phyloP scores from a whole-genome alignment of 2,113 vertebrate species.

The Entelurus aequoreus region DNA sequence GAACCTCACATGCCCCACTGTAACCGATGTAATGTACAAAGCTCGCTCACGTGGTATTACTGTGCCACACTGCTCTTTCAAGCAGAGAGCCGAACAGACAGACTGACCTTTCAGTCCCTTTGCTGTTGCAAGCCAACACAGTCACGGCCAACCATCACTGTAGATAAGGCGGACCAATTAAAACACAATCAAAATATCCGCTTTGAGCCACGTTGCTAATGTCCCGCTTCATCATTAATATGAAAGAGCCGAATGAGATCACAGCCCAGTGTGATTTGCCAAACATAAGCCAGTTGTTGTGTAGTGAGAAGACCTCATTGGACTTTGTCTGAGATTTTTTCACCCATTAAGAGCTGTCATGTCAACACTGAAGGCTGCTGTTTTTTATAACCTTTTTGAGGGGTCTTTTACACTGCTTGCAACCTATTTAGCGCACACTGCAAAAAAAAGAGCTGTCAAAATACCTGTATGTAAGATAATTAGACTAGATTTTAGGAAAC shows the following conservation, averaged over 20 bases:
- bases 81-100: constrained; percentile 59
- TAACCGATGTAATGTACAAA: constrained; percentile 15
- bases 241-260: constrained; percentile 11
- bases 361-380: background rate
- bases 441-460: too few relatives aligned
- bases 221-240: constrained; percentile 22
- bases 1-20: constrained; percentile 17
- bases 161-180: constrained; percentile 35
- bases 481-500: too few relatives aligned
- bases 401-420: background rate
- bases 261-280: background rate
- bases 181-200: constrained; percentile 22
- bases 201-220: constrained; percentile 7
- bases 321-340: background rate
- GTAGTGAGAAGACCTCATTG: background rate
- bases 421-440: background rate
- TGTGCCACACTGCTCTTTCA: constrained; percentile 42
- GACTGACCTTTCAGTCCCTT: constrained; percentile 65
- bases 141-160: constrained; percentile 38
- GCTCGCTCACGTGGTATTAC: constrained; percentile 39
- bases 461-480: too few relatives aligned
- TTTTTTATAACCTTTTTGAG: background rate
- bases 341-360: background rate
- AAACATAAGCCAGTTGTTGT: constrained; percentile 7
- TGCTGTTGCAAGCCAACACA: constrained; percentile 46